phyloP scores from a whole-genome alignment of 2,113 vertebrate genomes.

The Helogale parvula region DNA sequence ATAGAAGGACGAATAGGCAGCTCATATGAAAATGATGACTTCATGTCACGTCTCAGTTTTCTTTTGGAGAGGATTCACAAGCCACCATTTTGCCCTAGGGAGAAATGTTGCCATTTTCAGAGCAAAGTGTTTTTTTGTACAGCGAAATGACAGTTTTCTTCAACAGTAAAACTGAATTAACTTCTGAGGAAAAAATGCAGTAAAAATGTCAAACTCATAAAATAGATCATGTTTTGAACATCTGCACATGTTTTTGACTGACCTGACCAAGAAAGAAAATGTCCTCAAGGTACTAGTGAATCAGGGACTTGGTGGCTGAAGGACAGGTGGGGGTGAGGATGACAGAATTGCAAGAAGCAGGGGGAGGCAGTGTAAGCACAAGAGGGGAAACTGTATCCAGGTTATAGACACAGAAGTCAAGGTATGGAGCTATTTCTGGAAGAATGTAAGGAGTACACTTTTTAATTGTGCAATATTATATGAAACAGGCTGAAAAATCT shows the following conservation, averaged over 20 bases:
- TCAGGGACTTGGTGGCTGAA: background rate
- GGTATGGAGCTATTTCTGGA: background rate
- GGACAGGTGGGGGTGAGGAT: background rate
- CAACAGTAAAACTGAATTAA: constrained; percentile 78
- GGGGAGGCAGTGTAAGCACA: rapidly evolving
- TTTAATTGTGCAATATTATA: background rate
- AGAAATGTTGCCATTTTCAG: constrained; percentile 66
- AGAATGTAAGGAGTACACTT: background rate
- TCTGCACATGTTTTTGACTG: constrained; percentile 69
- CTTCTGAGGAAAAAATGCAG: constrained; percentile 67
- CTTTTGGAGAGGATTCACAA: constrained; percentile 57
- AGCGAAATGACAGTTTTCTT: constrained; percentile 70
- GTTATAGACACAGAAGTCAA: background rate
- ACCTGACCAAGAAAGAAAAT: constrained; percentile 63
- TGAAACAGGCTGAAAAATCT: background rate
- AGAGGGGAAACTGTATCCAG: background rate
- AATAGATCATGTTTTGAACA: constrained; percentile 73
- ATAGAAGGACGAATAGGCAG: background rate
- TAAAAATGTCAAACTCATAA: constrained; percentile 77
- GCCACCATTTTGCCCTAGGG: constrained; percentile 63
- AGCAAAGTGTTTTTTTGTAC: constrained; percentile 45
- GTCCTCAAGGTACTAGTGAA: constrained; percentile 41
- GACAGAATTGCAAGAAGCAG: background rate
- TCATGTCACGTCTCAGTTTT: constrained; percentile 51
- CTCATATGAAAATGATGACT: constrained; percentile 56